Evolutionary conservation across 1,140 invertebrate genomes (phyloP), one percentile per base, ranked within the genome.

Genomic region (Drosophila teissieri): DNA sequence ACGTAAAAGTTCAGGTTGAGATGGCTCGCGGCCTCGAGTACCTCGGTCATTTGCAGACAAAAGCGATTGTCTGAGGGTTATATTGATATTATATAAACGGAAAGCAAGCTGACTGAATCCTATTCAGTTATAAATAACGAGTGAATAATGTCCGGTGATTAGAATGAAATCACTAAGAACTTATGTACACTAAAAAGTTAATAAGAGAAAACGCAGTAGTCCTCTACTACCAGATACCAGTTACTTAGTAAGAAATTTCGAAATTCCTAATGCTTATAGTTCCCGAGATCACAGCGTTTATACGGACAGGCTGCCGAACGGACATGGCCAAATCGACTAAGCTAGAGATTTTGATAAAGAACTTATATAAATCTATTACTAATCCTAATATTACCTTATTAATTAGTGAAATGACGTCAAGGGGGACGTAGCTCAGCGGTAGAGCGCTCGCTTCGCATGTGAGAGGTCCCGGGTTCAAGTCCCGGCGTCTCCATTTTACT

Each of bases 41-140:
- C 60, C 14, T 17, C n/a, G 46, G 31, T 68, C 46, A 64, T 52
- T 65, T 65, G 40, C 31, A 40, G 31, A 11, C 42, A 44, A 44
- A 42, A 42, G 8, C 42, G 42, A 19, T 31, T 44, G 27, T 44
- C 27, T 57, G 10, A 17, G 27, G 19, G 40, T 51, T 40, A 51
- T 44, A 65, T 64, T 63, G 64, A 68, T n/a, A n/a, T n/a, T n/a
- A n/a, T n/a, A 46, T 65, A 24, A 44, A 60, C 52, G 31, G 14
- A 48, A 11, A 22, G 34, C 63, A 73, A 73, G 51, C 45, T 70
- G 55, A 54, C 46, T 60, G 48, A 72, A 27, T 27, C 10, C 24
- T 4, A n/a, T 49, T n/a, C 24, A 49, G 46, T 34, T 10, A 12
- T 31, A 42, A 48, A 19, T 6, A 19, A 19, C 12, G 6, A 44